A percentile compares a stretch with the other conserved stretches of the same genome.
phyloP scores from a whole-genome alignment of 1,140 invertebrate genomes.

The Colletes latitarsis region DNA sequence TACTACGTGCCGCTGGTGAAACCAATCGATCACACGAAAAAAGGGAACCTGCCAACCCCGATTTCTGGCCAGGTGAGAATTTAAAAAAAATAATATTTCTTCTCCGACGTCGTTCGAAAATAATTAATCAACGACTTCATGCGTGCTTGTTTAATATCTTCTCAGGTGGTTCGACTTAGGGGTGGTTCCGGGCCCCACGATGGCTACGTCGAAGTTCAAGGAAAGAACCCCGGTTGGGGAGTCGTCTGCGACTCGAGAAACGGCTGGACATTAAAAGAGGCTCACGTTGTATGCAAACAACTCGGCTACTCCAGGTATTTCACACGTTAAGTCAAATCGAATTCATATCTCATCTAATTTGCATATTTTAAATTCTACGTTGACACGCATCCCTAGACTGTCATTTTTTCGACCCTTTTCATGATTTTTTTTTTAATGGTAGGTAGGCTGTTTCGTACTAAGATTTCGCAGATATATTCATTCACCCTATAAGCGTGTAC shows the following conservation, averaged over 20 bases:
- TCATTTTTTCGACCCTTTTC: too few relatives aligned
- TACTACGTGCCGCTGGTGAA: constrained; percentile 71
- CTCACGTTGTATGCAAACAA: constrained; percentile 82
- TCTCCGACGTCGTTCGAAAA: too few relatives aligned
- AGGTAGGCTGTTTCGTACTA: too few relatives aligned
- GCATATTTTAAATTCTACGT: background rate
- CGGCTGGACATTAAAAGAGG: constrained; percentile 81
- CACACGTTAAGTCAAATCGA: background rate
- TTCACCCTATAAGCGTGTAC: too few relatives aligned
- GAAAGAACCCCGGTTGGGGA: constrained; percentile 80
- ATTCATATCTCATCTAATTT: background rate
- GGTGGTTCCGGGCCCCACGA: constrained; percentile 80
- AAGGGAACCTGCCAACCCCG: constrained; percentile 62
- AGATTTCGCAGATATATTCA: too few relatives aligned
- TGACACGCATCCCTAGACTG: background rate
- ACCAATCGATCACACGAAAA: constrained; percentile 59
- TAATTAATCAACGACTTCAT: too few relatives aligned
- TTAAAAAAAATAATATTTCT: too few relatives aligned
- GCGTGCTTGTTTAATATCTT: background rate
- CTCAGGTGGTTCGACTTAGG: constrained; percentile 80
- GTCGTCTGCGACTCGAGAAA: constrained; percentile 80
- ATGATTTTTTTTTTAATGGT: too few relatives aligned
- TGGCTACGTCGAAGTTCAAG: constrained; percentile 82
- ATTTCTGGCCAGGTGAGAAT: constrained; percentile 75
- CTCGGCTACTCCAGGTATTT: constrained; percentile 81